Conservation (phyloP, 2,888 invertebrate species). For the Melipona beecheii region DNA sequence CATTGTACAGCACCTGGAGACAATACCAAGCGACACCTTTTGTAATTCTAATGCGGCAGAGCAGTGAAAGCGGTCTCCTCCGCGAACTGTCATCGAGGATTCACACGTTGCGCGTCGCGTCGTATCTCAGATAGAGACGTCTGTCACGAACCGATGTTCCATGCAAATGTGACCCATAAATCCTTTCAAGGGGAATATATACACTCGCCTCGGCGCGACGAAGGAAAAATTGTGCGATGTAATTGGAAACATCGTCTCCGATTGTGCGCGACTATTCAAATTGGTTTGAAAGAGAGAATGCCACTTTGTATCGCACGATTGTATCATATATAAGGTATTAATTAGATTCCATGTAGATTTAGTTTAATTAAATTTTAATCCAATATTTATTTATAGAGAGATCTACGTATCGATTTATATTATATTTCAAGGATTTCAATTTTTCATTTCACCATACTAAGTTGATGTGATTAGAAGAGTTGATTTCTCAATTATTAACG, state of each 20-base stretch:
- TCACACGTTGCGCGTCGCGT: not conserved
- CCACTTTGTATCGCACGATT: not conserved
- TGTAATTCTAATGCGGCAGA: constrained; percentile 39
- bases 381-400: no score
- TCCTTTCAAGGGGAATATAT: constrained; percentile 30
- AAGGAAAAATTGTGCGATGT: constrained; percentile 9
- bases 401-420: no score
- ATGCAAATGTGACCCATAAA: constrained; percentile 41
- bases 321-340: no score
- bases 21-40: constrained; percentile 30
- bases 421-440: no score
- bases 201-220: not conserved
- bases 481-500: no score
- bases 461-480: no score
- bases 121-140: constrained; percentile 20
- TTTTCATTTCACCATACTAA: no score
- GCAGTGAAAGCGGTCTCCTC: constrained; percentile 27
- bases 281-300: not conserved
- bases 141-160: constrained; percentile 13
- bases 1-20: constrained; percentile 80
- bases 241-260: constrained; percentile 19
- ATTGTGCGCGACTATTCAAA: not conserved
- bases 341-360: no score
- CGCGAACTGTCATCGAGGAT: not conserved
- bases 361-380: no score